phyloP scores from a whole-genome alignment of 2,888 invertebrate species.

The Spialia ferax region DNA sequence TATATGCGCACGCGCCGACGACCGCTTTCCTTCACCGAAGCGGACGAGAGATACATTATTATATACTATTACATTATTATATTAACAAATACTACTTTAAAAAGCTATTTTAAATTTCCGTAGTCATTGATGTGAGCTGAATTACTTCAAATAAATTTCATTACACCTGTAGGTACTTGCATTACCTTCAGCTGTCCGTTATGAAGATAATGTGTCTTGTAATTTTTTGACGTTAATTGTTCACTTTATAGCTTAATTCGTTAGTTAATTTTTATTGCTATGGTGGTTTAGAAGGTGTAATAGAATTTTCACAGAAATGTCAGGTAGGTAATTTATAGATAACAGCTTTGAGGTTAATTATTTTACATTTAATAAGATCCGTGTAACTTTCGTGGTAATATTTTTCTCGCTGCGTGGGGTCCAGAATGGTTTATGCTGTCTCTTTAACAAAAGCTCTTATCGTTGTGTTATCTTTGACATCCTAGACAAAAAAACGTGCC shows the following conservation, averaged over 20 bases:
- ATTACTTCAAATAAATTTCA: slow-evolving; percentile 22
- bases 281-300: background rate
- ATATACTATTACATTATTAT: slow-evolving; percentile 44
- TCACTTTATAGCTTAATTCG: slow-evolving; percentile 31
- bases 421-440: slow-evolving; percentile 14
- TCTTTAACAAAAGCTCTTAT: slow-evolving; percentile 24
- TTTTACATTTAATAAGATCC: background rate
- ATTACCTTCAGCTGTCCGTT: slow-evolving; percentile 22
- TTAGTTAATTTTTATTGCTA: slow-evolving; percentile 2
- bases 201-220: slow-evolving; percentile 20
- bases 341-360: background rate
- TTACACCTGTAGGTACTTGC: slow-evolving; percentile 22
- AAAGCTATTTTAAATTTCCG: slow-evolving; percentile 23
- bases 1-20: slow-evolving; percentile 66
- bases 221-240: slow-evolving; percentile 15
- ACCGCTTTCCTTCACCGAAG: slow-evolving; percentile 54
- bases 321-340: background rate
- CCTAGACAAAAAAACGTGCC: slow-evolving; percentile 31
- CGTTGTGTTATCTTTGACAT: slow-evolving; percentile 32
- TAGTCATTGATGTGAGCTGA: slow-evolving; percentile 21
- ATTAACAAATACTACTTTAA: slow-evolving; percentile 50
- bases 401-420: slow-evolving; percentile 32
- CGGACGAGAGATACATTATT: slow-evolving; percentile 58
- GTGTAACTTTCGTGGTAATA: background rate
- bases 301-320: background rate